These are phyloP conservation scores for Clarias laeviceps DNA, from an alignment of 2,797 vertebrate genomes.

Conservation along the genomic window DNA sequence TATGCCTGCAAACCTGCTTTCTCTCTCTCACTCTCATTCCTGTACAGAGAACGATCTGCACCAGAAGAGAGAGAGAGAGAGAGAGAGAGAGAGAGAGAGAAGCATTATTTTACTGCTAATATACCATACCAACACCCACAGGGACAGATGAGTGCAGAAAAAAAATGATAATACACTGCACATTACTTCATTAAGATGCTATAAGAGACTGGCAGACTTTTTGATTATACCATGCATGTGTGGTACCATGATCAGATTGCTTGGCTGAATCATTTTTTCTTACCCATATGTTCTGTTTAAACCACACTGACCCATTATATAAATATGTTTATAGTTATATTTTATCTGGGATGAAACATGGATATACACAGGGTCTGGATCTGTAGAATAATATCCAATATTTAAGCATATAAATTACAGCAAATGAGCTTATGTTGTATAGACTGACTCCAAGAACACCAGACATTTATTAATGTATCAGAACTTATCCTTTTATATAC, in stretches of 20 bases:
- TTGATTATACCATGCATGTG: conserved; percentile 36
- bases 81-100: conserved; percentile 19
- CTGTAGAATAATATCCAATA: too few species aligned
- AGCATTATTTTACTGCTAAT: conserved; percentile 49
- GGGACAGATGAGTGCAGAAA: conserved; percentile 45
- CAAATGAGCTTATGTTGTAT: too few species aligned
- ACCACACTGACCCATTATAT: background rate
- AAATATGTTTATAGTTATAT: background rate
- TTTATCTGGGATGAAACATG: background rate
- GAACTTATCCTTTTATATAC: too few species aligned
- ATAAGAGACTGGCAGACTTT: conserved; percentile 21
- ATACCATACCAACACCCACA: conserved; percentile 42
- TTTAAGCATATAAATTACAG: too few species aligned
- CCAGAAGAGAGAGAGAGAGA: conserved; percentile 18
- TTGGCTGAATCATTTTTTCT: background rate
- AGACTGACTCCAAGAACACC: too few species aligned
- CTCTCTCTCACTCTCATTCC: conserved; percentile 12
- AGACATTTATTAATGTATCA: too few species aligned
- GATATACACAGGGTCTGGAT: background rate
- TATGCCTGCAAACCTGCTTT: conserved; percentile 43
- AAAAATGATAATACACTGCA: conserved; percentile 37
- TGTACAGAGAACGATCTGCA: conserved; percentile 30
- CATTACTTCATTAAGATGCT: conserved; percentile 45
- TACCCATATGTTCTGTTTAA: conserved; percentile 17
- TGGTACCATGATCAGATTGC: background rate